Percentiles rank a stretch among this genome's conserved stretches.
These are phyloP conservation scores for Luscinia megarhynchos DNA, from an alignment of 2,797 vertebrate species.

Conservation along the genomic window DNA sequence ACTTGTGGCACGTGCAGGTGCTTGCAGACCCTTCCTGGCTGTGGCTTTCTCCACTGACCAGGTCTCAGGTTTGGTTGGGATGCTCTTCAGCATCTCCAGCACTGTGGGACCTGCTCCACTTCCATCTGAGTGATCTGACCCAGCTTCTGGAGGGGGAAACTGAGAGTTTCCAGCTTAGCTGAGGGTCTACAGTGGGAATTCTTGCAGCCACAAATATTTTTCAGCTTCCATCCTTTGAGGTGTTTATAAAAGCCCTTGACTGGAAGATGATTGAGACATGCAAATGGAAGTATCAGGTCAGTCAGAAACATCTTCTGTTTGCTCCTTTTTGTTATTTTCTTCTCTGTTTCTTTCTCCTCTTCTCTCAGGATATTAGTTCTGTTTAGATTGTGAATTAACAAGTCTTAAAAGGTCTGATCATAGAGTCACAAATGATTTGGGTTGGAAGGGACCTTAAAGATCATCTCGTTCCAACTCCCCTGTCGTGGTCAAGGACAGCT, in stretches of 20 bases:
- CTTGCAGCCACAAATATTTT: not conserved
- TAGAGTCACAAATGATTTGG: not conserved
- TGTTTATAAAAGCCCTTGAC: not conserved
- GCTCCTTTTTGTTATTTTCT: not conserved
- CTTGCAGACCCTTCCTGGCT: not conserved
- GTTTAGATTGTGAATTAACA: not conserved
- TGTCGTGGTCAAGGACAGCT: not conserved
- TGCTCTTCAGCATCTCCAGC: not conserved
- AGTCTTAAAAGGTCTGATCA: not conserved
- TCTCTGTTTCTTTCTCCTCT: not conserved
- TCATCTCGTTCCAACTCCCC: not conserved
- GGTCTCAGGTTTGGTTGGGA: not conserved
- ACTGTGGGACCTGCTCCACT: not conserved
- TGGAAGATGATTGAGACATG: not conserved
- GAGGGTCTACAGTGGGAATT: not conserved
- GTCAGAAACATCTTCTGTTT: not conserved
- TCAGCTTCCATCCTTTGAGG: not conserved
- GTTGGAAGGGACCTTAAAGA: not conserved
- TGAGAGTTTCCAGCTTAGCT: not conserved
- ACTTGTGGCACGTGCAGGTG: fast-evolving
- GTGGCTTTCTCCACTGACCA: not conserved
- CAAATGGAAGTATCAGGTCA: fast-evolving
- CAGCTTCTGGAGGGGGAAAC: not conserved
- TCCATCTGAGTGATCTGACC: not conserved
- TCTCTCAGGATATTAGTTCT: not conserved